Base-by-base conservation (phyloP, 2,888 invertebrate species). In the Stratiomys singularior region DNA sequence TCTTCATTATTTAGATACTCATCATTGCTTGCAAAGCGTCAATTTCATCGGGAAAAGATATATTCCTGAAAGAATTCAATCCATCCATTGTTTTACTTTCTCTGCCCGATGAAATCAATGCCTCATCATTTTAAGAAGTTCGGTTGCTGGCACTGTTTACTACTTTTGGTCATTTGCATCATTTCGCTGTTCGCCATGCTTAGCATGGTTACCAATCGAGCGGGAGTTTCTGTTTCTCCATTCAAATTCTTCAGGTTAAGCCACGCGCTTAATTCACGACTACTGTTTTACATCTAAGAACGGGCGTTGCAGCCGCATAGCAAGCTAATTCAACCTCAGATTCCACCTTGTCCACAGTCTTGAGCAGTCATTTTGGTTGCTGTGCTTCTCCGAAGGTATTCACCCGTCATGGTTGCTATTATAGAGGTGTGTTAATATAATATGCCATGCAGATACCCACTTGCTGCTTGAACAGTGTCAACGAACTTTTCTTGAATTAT, bases 401-500 rank as follows among this genome's bases (percentile, higher is more conserved):
- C 37, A 9, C 9, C 37, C 37, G 37, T 37, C 37, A 37, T 37
- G 37, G 37, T 9, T 37, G 9, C 37, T 9, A 37, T 9, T 9
- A 37, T 9, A 37, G 37, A 37, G 9, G 37, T 37, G 37, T 3
- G 5, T 37, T 37, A 3, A 52, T 52, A 52, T 52, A 37, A 37
- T 37, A n/a, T 52, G 52, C 52, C 52, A 52, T 52, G n/a, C 15
- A 52, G 52, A 52, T 52, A 52, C 52, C 52, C 15, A 52, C 52
- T 18, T 9, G 37, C 37, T 37, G 3, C 3, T 37, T 37, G 37
- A 21, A 28, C 28, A 15, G 21, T 69, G 69, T 69, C 69, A 69
- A 47, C 69, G 69, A 69, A 69, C 69, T 47, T 69, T 46, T 69
- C 23, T 44, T 18, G 28, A 47, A 25, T 47, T 69, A 69, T 25